Base-by-base conservation (phyloP, 2,113 vertebrate genomes). In the Odontesthes bonariensis region DNA sequence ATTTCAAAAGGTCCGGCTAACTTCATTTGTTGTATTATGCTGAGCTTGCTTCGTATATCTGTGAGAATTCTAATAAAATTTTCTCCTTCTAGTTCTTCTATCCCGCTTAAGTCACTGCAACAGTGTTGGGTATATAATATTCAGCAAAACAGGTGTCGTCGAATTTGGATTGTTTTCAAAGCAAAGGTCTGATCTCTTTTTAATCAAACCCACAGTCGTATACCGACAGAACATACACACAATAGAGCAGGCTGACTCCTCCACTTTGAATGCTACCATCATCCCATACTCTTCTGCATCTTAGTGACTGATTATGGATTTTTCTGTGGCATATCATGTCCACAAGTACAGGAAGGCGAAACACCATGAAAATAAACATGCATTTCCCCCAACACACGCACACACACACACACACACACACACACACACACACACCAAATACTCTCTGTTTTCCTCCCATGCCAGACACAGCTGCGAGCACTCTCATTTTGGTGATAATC, bases 391-490 rank as follows among this genome's bases (percentile, higher is more conserved):
- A 52, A 60, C n/a, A 63, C 32, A 54, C 4, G n/a, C n/a, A n/a
- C n/a, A n/a, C n/a, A n/a, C n/a, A n/a, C n/a, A n/a, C n/a, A n/a
- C n/a, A n/a, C n/a, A n/a, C n/a, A n/a, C n/a, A n/a, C n/a, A n/a
- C n/a, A n/a, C n/a, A n/a, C n/a, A n/a, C n/a, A n/a, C n/a, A 67
- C 51, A 58, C 56, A 52, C 42, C 35, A 38, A 38, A 10, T 7
- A 53, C 42, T 55, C 31, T 47, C 38, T 33, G 44, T 4, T 49
- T 16, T 22, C 5, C 20, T 46, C 59, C 35, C n/a, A 83, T 89
- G 89, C 80, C 90, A 90, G 69, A 74, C 83, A 88, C 90, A 94
- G 92, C 92, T 92, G 91, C 86, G 86, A 86, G 74, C 66, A 69
- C 77, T 85, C 68, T 78, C 38, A 2, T 87, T 86, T 82, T 75